Evolutionary conservation across 2,888 invertebrate species (phyloP).

Genomic region (Limnephilus lunatus): DNA sequence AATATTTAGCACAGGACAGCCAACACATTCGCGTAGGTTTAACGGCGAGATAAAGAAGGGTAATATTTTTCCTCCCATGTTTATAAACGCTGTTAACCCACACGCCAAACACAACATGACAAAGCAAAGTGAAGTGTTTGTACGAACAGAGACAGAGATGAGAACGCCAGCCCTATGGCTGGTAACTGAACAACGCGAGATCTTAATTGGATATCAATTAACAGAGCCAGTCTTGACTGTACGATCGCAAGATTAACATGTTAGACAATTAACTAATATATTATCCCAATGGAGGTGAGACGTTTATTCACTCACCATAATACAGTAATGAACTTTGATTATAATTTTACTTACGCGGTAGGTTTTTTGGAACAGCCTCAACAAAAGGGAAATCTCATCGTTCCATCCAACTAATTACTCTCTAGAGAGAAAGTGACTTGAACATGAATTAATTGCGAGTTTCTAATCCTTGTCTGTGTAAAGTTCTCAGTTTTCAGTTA

Average conservation of each 20-base stretch:
- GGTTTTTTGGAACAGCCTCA: background rate
- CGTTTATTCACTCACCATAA: background rate
- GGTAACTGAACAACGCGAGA: slow-evolving; percentile 6
- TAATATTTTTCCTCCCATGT: slow-evolving; percentile 32
- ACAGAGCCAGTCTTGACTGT: slow-evolving; percentile 8
- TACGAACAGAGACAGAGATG: background rate
- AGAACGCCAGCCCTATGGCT: background rate
- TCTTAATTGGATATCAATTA: slow-evolving; percentile 39
- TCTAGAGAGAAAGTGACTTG: slow-evolving; percentile 11
- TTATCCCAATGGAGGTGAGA: background rate
- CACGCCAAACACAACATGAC: slow-evolving; percentile 32
- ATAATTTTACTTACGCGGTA: background rate
- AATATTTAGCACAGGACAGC: background rate
- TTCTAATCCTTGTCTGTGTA: background rate
- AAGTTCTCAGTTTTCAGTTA: background rate
- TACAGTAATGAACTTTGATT: background rate
- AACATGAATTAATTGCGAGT: slow-evolving; percentile 15
- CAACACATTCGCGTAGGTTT: slow-evolving; percentile 33
- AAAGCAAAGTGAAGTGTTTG: slow-evolving; percentile 20
- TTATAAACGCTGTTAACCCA: slow-evolving; percentile 33
- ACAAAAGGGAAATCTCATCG: background rate
- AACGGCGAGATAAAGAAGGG: slow-evolving; percentile 11
- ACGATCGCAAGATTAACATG: background rate
- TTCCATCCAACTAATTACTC: slow-evolving; percentile 8
- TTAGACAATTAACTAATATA: background rate